Evolutionary conservation across 2,113 vertebrate species (phyloP).

Genomic region (Mobula hypostoma): DNA sequence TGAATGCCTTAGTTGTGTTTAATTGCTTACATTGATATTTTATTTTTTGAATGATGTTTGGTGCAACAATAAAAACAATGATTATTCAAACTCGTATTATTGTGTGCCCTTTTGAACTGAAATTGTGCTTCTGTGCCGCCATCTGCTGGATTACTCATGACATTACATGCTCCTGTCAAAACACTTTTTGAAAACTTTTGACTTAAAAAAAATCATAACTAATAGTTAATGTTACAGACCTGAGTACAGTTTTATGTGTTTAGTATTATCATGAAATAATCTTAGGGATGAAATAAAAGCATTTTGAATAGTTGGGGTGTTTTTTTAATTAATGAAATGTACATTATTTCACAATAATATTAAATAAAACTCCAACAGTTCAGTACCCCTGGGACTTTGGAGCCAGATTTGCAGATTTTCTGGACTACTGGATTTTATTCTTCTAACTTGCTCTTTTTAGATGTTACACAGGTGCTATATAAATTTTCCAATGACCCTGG

Average conservation of each 20-base stretch:
- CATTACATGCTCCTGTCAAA: background rate
- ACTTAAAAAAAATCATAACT: background rate
- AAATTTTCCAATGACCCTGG: too few species aligned
- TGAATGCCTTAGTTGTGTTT: constrained; percentile 16
- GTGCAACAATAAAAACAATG: constrained; percentile 23
- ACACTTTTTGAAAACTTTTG: background rate
- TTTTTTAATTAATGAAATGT: background rate
- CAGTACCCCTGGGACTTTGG: too few species aligned
- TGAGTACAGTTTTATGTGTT: background rate
- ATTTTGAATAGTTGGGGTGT: background rate
- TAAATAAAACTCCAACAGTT: too few species aligned
- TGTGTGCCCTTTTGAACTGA: background rate
- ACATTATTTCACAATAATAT: background rate
- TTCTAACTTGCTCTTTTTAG: too few species aligned
- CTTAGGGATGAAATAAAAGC: background rate
- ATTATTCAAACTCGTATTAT: background rate
- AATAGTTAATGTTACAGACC: background rate
- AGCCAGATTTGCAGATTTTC: too few species aligned
- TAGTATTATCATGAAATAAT: too few species aligned
- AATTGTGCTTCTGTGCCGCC: background rate
- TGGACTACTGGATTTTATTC: too few species aligned
- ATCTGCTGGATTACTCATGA: background rate
- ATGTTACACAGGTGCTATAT: too few species aligned
- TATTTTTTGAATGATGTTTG: constrained; percentile 5
- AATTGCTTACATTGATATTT: background rate